Percentiles rank a stretch among this genome's conserved stretches.
These are phyloP conservation scores for Ammodytes dubius DNA, from an alignment of 2,113 vertebrate species.

Conservation along the genomic window DNA sequence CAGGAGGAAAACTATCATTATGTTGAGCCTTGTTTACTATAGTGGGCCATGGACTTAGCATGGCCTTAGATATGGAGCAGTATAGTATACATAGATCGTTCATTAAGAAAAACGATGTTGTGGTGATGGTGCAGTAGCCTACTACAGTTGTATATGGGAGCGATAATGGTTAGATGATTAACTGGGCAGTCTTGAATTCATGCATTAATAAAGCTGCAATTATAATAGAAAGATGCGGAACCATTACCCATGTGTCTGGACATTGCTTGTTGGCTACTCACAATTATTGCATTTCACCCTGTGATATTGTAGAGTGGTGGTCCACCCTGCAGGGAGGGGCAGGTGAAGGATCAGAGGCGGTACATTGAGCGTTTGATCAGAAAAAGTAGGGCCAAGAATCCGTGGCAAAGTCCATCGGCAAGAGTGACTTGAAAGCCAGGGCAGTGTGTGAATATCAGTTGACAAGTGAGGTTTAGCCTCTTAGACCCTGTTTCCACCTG, in stretches of 20 bases:
- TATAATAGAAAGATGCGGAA: slow-evolving; percentile 4
- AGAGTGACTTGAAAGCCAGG: not conserved
- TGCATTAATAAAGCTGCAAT: slow-evolving; percentile 27
- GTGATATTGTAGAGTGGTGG: slow-evolving; percentile 29
- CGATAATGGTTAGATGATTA: not conserved
- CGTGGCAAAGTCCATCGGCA: slow-evolving; percentile 24
- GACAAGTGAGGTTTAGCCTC: not conserved
- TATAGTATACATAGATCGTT: slow-evolving; percentile 31
- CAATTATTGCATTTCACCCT: slow-evolving; percentile 33
- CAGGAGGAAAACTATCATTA: slow-evolving; percentile 79
- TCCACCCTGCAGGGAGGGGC: slow-evolving; percentile 43
- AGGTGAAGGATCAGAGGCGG: slow-evolving; percentile 36
- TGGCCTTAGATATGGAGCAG: slow-evolving; percentile 31
- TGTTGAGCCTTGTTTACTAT: slow-evolving; percentile 70
- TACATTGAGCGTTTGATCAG: slow-evolving; percentile 44
- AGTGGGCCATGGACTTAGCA: slow-evolving; percentile 46
- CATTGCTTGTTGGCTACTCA: not conserved
- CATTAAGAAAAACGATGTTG: slow-evolving; percentile 35
- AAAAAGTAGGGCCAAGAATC: slow-evolving; percentile 4
- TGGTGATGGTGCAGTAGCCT: slow-evolving; percentile 7
- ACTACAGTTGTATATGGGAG: slow-evolving; percentile 3
- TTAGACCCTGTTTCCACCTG: no score
- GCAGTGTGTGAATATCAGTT: slow-evolving; percentile 11
- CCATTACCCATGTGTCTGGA: not conserved
- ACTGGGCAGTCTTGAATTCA: slow-evolving; percentile 14